Conservation (phyloP, 2,797 vertebrate species). For the Etheostoma nigrum region DNA sequence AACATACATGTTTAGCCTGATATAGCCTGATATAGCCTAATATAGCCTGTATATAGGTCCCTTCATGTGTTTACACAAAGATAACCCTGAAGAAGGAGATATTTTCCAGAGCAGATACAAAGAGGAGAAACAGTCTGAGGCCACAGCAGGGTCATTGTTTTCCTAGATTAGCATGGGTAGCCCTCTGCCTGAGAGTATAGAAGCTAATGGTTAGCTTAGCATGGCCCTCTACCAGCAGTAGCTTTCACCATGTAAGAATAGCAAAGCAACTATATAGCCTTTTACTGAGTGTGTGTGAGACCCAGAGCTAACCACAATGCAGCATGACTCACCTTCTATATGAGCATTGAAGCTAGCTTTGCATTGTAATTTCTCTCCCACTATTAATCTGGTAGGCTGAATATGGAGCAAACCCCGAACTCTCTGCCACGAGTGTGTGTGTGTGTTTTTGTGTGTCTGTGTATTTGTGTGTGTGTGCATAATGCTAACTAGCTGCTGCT, state of each 20-base stretch:
- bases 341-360: not conserved
- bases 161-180: slow-evolving; percentile 33
- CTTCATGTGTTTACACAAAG: slow-evolving; percentile 40
- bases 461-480: slow-evolving; percentile 13
- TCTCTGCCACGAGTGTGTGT: slow-evolving; percentile 37
- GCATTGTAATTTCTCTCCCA: not conserved
- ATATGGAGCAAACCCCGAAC: not conserved
- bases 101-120: slow-evolving; percentile 29
- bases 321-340: not conserved
- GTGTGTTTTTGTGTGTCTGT: not conserved
- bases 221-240: not conserved
- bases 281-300: not conserved
- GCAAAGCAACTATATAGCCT: not conserved
- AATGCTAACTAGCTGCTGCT: slow-evolving; percentile 66
- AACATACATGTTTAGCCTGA: not conserved
- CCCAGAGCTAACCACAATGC: no score
- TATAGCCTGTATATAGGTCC: not conserved
- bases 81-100: slow-evolving; percentile 32
- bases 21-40: not conserved
- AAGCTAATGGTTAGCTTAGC: slow-evolving; percentile 31
- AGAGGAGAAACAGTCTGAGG: slow-evolving; percentile 1
- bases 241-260: not conserved
- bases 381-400: not conserved
- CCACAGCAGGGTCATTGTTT: slow-evolving; percentile 4
- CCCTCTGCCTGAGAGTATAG: not conserved